Conservation (phyloP, 2,113 vertebrate genomes). For the Xenus cinereus region DNA sequence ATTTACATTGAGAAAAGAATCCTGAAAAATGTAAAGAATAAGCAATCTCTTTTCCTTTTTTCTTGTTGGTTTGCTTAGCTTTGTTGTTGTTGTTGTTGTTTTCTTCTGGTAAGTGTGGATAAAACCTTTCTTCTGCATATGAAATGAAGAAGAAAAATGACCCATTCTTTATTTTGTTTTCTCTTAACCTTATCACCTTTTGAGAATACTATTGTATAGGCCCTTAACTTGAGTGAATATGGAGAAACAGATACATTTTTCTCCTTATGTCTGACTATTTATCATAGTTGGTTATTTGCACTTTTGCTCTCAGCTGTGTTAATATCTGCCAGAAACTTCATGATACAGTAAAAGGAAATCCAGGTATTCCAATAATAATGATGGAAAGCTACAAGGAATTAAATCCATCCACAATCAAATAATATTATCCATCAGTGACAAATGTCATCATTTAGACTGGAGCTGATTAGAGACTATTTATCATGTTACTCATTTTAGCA, state of each 20-base stretch:
- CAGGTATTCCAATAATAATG: not conserved
- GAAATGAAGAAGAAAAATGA: not conserved
- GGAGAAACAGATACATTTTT: not conserved
- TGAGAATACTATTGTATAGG: not conserved
- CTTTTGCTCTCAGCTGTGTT: not conserved
- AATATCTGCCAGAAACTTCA: not conserved
- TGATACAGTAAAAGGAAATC: not conserved
- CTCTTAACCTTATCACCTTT: not conserved
- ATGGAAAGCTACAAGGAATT: slow-evolving; percentile 29
- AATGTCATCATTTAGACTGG: not conserved
- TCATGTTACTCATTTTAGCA: not conserved
- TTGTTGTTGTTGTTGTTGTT: not conserved
- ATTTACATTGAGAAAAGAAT: not conserved
- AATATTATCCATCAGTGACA: slow-evolving; percentile 27
- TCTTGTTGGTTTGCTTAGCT: not conserved
- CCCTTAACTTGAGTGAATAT: not conserved
- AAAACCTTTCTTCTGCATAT: not conserved
- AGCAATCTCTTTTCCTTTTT: not conserved
- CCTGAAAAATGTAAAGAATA: not conserved
- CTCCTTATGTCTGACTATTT: not conserved
- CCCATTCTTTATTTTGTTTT: not conserved
- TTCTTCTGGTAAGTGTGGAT: not conserved
- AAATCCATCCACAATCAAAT: slow-evolving; percentile 15
- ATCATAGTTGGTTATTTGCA: not conserved
- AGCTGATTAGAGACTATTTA: slow-evolving; percentile 4